Evolutionary conservation across 2,888 invertebrate species (phyloP), one percentile per base, ranked within the genome.

Genomic region (Caenorhabditis wallacei): DNA sequence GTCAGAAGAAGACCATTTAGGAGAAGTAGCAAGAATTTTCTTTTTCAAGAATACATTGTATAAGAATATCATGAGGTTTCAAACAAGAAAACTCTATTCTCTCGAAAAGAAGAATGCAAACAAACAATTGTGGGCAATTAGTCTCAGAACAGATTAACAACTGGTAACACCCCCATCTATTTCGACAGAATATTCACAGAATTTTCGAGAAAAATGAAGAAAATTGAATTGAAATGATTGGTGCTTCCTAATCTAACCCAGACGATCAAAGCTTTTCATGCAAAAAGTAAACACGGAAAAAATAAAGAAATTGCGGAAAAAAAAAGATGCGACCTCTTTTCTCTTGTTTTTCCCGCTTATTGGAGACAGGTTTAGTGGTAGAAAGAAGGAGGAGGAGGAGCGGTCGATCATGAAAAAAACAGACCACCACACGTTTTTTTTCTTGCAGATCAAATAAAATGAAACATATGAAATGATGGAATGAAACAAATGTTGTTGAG

Each of bases 271-370:
- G 46, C 61, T 24, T 68, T 69, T 78, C 63, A 78, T 78, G 78
- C 78, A 78, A 63, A 78, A 78, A 78, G 78, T 78, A 51, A 78
- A 78, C 63, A 78, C 69, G 69, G 48, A 54, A 51, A 61, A 13
- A 22, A 46, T 8, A 26, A 35, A 61, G 46, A 54, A 59, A 13
- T 43, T n/a, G 43, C 40, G 48, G 22, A 56, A 61, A 68, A 57
- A 63, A 68, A 57, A 63, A 68, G 56, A 70, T 54, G 61, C 66
- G 40, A 59, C 54, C 61, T 51, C 74, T 40, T 51, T 48, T 63
- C 72, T 51, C 64, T 69, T 78, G 69, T 78, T 78, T 78, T 76
- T 78, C 54, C 53, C 78, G 78, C 78, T 69, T 78, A 78, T 69
- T 78, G 69, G 59, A 69, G 69, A 78, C 78, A 78, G 78, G 78